A percentile compares a stretch with the other conserved stretches of the same genome.
Evolutionary conservation across 2,888 invertebrate genomes (phyloP).

Genomic region (Branchipolynoe longqiensis): DNA sequence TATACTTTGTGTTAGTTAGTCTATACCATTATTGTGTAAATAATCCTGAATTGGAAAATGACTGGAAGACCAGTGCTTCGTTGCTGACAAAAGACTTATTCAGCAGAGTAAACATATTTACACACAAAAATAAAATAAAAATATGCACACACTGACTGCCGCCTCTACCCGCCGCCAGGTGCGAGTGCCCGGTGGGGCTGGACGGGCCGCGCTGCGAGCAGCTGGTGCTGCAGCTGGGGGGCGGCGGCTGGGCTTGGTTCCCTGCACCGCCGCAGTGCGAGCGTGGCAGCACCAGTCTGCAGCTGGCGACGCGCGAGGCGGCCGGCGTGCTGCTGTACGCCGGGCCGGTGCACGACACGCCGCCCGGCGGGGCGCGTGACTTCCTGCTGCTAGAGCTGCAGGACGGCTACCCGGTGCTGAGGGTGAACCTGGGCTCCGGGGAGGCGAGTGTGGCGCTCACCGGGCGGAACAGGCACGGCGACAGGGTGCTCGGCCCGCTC

Average conservation of each 20-base stretch:
- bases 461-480: constrained; percentile 65
- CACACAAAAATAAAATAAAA: no score
- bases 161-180: constrained; percentile 83
- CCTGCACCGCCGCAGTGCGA: constrained; percentile 93
- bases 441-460: constrained; percentile 55
- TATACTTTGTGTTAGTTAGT: no score
- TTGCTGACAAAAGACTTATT: no score
- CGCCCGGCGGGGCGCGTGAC: constrained; percentile 7
- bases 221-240: constrained; percentile 93
- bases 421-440: constrained; percentile 90
- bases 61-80: no score
- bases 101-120: no score
- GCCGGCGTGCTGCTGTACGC: constrained; percentile 97
- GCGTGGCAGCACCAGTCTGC: constrained; percentile 94
- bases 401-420: constrained; percentile 93
- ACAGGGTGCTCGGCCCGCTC: constrained; percentile 80
- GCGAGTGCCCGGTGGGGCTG: constrained; percentile 95
- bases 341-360: constrained; percentile 88
- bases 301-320: constrained; percentile 93
- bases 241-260: constrained; percentile 99
- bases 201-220: constrained; percentile 98
- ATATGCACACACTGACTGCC: neutral
- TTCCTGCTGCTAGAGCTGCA: constrained; percentile 88
- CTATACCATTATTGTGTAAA: no score
- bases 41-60: no score